phyloP scores from a whole-genome alignment of 2,797 vertebrate species.

The Denticeps clupeoides region DNA sequence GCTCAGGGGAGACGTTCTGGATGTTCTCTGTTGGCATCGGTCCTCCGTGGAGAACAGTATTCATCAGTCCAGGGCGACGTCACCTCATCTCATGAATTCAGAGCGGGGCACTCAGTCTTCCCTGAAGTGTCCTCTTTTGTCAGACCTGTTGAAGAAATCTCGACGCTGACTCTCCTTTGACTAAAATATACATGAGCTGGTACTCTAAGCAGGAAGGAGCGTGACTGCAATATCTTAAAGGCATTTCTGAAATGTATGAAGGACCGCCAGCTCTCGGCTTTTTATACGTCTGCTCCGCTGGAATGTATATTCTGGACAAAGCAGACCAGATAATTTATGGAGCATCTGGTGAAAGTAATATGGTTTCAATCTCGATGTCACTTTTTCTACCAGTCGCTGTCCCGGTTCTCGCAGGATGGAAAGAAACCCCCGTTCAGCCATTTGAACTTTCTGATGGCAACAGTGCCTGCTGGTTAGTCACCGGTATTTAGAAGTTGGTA shows the following conservation, averaged over 20 bases:
- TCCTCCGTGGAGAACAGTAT: conserved; percentile 27
- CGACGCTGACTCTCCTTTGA: not conserved
- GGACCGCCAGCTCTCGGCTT: conserved; percentile 29
- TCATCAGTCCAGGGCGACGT: conserved; percentile 39
- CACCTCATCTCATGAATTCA: conserved; percentile 30
- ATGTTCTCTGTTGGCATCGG: conserved; percentile 29
- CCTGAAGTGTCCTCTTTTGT: not conserved
- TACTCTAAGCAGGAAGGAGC: conserved; percentile 6
- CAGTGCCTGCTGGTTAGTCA: not conserved
- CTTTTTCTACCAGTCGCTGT: too few species aligned
- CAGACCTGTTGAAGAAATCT: not conserved
- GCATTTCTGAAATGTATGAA: conserved; percentile 18
- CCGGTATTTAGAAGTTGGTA: not conserved
- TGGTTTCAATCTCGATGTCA: conserved; percentile 26
- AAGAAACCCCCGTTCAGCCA: too few species aligned
- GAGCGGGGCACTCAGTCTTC: conserved; percentile 15
- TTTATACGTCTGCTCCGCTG: conserved; percentile 38
- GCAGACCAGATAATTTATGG: conserved; percentile 27
- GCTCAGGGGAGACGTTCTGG: conserved; percentile 34
- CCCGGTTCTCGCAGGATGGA: too few species aligned
- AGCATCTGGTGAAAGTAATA: conserved; percentile 23
- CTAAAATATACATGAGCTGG: not conserved
- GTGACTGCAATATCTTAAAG: not conserved
- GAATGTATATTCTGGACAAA: conserved; percentile 23
- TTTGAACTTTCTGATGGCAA: not conserved